phyloP scores from a whole-genome alignment of 1,140 invertebrate genomes.

The Melitaea cinxia region DNA sequence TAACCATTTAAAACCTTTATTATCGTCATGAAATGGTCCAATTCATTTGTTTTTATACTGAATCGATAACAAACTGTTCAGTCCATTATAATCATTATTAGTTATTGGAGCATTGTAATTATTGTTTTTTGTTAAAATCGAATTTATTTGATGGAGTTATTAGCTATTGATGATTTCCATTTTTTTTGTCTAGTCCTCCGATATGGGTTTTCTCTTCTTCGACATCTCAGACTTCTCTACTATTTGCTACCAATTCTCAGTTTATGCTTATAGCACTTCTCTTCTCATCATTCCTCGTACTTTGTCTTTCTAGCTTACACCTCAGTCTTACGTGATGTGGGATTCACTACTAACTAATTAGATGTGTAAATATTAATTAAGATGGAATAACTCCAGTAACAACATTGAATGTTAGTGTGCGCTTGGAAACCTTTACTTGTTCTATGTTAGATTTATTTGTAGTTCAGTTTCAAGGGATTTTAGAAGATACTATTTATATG shows the following conservation, averaged over 20 bases:
- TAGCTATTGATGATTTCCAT: constrained; percentile 48
- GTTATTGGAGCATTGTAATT: constrained; percentile 3
- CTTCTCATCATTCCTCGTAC: too few relatives aligned
- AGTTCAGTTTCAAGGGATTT: neutral
- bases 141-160: neutral
- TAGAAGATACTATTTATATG: too few relatives aligned
- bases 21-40: neutral
- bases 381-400: constrained; percentile 20
- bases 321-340: too few relatives aligned
- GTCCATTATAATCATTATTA: neutral
- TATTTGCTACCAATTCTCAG: too few relatives aligned
- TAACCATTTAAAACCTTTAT: too few relatives aligned
- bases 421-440: neutral
- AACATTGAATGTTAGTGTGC: neutral
- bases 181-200: neutral
- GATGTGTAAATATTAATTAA: constrained; percentile 28
- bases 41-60: constrained; percentile 1
- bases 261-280: too few relatives aligned
- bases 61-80: neutral
- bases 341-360: too few relatives aligned
- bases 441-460: neutral
- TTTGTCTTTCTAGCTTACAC: too few relatives aligned
- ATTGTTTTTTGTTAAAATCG: neutral
- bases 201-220: too few relatives aligned
- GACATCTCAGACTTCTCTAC: too few relatives aligned